A percentile compares a stretch with the other conserved stretches of the same genome.
phyloP scores from a whole-genome alignment of 2,888 invertebrate species.

The Leptopterna dolabrata region DNA sequence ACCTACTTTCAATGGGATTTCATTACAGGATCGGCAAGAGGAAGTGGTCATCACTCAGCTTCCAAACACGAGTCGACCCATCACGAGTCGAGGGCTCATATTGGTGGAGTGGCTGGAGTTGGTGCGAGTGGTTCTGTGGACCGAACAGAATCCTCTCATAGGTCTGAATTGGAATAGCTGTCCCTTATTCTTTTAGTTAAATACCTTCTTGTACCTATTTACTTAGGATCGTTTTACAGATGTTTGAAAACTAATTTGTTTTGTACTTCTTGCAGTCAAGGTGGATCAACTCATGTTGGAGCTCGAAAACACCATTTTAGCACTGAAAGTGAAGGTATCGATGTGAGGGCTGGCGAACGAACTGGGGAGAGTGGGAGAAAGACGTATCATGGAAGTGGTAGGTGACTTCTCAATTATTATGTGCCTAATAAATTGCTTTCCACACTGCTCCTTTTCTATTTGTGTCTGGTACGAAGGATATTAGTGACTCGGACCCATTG shows the following conservation, averaged over 20 bases:
- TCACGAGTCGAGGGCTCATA: not conserved
- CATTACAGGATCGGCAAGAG: not conserved
- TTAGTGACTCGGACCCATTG: no score
- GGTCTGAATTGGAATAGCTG: not conserved
- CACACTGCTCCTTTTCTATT: no score
- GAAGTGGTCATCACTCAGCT: not conserved
- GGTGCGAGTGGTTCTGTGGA: not conserved
- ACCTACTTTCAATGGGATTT: not conserved
- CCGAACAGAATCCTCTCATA: not conserved
- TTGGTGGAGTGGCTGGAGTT: not conserved
- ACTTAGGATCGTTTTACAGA: not conserved
- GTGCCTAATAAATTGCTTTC: no score
- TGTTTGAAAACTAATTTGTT: not conserved
- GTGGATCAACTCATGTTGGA: not conserved
- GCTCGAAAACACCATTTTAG: constrained; percentile 22
- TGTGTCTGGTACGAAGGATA: no score
- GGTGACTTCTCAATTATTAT: no score
- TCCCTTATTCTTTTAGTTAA: no score
- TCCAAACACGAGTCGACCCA: not conserved
- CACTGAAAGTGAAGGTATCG: constrained; percentile 18
- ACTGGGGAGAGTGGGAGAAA: no score
- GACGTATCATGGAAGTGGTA: no score
- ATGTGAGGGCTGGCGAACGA: not conserved
- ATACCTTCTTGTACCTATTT: not conserved
- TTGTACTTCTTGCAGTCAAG: not conserved